Evolutionary conservation across 2,888 invertebrate genomes (phyloP).

Genomic region (Eumacrocentrus americanus): DNA sequence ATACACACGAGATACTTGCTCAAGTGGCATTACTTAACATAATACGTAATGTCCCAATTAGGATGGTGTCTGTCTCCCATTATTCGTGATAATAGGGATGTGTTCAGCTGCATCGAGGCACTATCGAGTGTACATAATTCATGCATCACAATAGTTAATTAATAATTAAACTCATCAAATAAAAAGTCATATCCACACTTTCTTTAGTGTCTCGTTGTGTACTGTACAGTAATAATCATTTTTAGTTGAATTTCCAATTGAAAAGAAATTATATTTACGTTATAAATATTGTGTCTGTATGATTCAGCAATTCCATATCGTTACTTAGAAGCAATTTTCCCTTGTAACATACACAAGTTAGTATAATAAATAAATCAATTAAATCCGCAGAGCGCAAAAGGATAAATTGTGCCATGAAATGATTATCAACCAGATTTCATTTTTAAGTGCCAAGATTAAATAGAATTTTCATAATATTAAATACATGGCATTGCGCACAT

Average conservation of each 20-base stretch:
- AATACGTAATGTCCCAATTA: constrained; percentile 11
- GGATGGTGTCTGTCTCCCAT: neutral
- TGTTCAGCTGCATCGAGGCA: neutral
- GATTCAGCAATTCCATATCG: constrained; percentile 16
- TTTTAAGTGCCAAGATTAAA: constrained; percentile 16
- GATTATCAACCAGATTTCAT: neutral
- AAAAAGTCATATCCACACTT: constrained; percentile 5
- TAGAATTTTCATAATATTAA: neutral
- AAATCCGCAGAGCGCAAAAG: neutral
- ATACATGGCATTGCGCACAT: neutral
- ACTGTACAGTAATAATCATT: neutral
- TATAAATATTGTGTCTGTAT: neutral
- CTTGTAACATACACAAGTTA: constrained; percentile 5
- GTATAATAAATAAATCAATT: neutral
- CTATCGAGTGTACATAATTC: neutral
- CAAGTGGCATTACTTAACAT: constrained; percentile 32
- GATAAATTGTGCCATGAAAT: constrained; percentile 9
- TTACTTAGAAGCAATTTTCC: constrained; percentile 2
- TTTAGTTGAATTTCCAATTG: neutral
- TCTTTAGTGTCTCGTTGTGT: constrained; percentile 6
- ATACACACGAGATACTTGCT: constrained; percentile 35
- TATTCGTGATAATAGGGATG: neutral
- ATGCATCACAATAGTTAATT: neutral
- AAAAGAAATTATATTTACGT: neutral
- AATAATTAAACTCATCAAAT: neutral